phyloP scores from a whole-genome alignment of 2,797 vertebrate species.

The Taeniopygia guttata region DNA sequence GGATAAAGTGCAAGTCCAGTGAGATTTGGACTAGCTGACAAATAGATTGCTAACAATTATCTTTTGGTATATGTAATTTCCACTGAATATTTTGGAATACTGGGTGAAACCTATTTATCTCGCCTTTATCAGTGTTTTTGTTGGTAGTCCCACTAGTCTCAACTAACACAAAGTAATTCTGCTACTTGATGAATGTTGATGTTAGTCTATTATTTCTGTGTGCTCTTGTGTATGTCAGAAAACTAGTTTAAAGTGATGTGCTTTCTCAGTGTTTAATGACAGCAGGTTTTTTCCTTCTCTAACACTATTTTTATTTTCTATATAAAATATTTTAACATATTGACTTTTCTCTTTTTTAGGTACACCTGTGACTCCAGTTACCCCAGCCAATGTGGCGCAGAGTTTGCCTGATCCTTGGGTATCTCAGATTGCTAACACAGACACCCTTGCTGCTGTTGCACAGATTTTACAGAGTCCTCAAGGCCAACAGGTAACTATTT shows the following conservation, averaged over 20 bases:
- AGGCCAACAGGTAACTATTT: conserved; percentile 90
- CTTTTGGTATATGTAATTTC: neutral
- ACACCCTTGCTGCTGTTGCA: conserved; percentile 95
- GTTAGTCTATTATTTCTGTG: neutral
- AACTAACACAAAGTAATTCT: neutral
- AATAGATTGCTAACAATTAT: neutral
- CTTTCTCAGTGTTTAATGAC: neutral
- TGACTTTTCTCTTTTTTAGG: conserved; percentile 73
- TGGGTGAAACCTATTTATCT: neutral
- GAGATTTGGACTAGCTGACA: neutral
- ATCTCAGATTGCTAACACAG: conserved; percentile 95
- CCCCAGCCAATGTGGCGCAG: conserved; percentile 92
- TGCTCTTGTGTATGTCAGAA: neutral
- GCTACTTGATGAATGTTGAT: neutral
- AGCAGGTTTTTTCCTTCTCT: neutral
- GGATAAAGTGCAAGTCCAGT: neutral
- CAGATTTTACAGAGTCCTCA: conserved; percentile 98
- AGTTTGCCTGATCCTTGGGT: conserved; percentile 94
- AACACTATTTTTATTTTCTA: neutral
- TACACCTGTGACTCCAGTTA: conserved; percentile 94
- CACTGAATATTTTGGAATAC: neutral
- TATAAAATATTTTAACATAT: neutral
- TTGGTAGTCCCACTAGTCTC: neutral
- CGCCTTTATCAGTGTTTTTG: neutral
- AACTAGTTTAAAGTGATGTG: neutral